A percentile compares a stretch with the other conserved stretches of the same genome.
Evolutionary conservation across 2,113 vertebrate genomes (phyloP).

Genomic region (Microcebus jonahi): DNA sequence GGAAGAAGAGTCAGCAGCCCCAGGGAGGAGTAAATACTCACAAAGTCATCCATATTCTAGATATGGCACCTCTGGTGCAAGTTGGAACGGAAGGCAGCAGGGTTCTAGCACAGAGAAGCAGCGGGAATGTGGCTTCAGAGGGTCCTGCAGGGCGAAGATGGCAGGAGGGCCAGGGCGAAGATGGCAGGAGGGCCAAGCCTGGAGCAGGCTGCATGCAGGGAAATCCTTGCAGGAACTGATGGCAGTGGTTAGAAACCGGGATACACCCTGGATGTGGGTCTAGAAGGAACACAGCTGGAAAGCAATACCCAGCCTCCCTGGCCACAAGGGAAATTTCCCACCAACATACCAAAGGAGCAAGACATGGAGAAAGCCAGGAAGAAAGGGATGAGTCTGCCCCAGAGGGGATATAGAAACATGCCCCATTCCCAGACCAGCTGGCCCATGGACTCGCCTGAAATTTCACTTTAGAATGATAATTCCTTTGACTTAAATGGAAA

Average conservation of each 20-base stretch:
- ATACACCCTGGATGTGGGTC: background rate
- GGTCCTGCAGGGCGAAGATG: background rate
- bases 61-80: background rate
- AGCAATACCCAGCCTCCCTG: background rate
- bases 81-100: background rate
- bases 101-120: background rate
- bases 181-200: background rate
- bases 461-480: background rate
- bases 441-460: background rate
- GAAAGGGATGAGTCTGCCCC: background rate
- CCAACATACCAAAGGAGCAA: background rate
- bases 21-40: background rate
- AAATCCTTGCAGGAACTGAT: background rate
- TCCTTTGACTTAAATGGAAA: conserved; percentile 10
- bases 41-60: background rate
- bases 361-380: background rate
- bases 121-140: background rate
- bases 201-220: background rate
- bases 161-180: background rate
- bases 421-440: background rate
- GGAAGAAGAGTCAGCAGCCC: background rate
- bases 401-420: background rate
- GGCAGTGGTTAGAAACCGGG: background rate
- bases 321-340: background rate
- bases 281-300: background rate